phyloP scores from a whole-genome alignment of 2,113 vertebrate genomes.

The Istiophorus platypterus region DNA sequence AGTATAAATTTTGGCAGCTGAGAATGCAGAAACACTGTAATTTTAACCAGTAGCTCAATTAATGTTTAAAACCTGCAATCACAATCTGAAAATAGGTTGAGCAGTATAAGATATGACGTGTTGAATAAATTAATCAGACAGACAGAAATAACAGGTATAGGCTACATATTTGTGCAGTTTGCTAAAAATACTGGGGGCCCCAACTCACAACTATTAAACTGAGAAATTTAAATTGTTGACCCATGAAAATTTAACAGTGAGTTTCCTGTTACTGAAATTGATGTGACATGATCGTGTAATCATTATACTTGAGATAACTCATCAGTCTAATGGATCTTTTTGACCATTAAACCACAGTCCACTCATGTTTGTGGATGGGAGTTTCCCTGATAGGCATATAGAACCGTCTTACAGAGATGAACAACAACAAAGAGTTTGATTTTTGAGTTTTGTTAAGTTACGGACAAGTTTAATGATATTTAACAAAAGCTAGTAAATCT shows the following conservation, averaged over 20 bases:
- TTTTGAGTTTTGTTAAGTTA: conserved; percentile 7
- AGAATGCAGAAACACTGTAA: not conserved
- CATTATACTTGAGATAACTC: not conserved
- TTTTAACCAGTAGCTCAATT: not conserved
- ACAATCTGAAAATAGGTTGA: not conserved
- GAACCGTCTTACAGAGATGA: not conserved
- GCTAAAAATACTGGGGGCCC: not conserved
- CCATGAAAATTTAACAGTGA: not conserved
- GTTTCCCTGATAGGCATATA: not conserved
- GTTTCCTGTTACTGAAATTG: not conserved
- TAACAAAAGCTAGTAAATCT: not conserved
- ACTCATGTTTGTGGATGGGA: not conserved
- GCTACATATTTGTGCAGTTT: not conserved
- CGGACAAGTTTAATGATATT: not conserved
- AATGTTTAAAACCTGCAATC: not conserved
- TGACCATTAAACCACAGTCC: not conserved
- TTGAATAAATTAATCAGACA: not conserved
- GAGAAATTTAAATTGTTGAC: not conserved
- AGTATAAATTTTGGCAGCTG: not conserved
- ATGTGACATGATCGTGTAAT: not conserved
- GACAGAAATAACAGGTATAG: not conserved
- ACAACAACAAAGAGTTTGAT: not conserved
- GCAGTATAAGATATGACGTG: not conserved
- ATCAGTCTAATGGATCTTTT: not conserved
- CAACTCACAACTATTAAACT: not conserved